phyloP scores from a whole-genome alignment of 1,140 invertebrate species.

The Nilaparvata lugens region DNA sequence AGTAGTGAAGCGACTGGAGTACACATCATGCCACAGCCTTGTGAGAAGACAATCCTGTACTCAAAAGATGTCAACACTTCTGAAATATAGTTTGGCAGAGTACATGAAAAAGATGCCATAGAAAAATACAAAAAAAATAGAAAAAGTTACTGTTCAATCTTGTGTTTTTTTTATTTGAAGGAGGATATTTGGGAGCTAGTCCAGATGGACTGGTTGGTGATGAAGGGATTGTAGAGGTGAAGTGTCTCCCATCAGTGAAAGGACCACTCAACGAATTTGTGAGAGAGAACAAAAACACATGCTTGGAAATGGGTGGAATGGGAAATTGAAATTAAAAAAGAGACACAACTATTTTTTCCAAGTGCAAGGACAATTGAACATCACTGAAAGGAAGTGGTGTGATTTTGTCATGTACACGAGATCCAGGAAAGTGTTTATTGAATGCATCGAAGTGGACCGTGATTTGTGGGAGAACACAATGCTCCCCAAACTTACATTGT shows the following conservation, averaged over 20 bases:
- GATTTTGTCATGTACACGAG: slow-evolving; percentile 15
- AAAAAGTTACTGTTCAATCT: neutral
- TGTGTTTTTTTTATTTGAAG: slow-evolving; percentile 8
- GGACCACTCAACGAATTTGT: neutral
- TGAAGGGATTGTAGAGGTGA: slow-evolving; percentile 21
- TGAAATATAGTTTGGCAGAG: neutral
- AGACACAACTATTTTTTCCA: slow-evolving; percentile 19
- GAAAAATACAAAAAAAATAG: neutral
- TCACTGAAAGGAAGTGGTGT: slow-evolving; percentile 14
- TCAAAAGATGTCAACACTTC: neutral
- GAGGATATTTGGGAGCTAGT: slow-evolving; percentile 22
- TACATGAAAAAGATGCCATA: neutral
- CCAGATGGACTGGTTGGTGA: slow-evolving; percentile 25
- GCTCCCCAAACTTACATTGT: neutral
- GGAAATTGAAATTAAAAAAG: neutral
- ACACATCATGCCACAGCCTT: neutral
- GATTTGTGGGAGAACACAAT: slow-evolving; percentile 3
- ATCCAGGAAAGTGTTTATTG: neutral
- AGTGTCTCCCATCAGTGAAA: slow-evolving; percentile 11
- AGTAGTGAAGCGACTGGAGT: neutral
- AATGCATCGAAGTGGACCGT: neutral
- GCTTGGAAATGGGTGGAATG: neutral
- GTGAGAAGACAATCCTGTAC: neutral
- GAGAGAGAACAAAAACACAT: neutral
- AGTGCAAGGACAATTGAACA: slow-evolving; percentile 16